These are phyloP conservation scores for Vombatus ursinus DNA, from an alignment of 2,113 vertebrate species.

Conservation along the genomic window DNA sequence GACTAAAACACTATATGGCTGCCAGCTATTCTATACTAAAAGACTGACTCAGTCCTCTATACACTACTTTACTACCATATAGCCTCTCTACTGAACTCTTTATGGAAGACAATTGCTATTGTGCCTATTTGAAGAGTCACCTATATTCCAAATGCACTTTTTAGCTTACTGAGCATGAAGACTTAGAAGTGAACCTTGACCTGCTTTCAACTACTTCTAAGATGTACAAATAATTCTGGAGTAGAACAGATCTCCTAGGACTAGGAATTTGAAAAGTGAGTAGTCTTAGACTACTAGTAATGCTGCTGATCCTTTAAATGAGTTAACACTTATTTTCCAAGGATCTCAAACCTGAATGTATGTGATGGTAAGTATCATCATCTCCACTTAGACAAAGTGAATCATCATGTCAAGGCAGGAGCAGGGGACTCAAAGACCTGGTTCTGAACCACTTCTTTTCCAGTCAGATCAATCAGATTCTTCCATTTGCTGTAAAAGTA, in stretches of 20 bases:
- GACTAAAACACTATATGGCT: neutral
- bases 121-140: neutral
- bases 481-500: neutral
- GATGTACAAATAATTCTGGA: neutral
- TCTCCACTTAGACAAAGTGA: neutral
- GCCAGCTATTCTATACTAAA: neutral
- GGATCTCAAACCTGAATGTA: neutral
- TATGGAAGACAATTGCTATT: neutral
- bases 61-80: neutral
- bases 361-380: neutral
- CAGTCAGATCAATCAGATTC: neutral
- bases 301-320: neutral
- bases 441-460: neutral
- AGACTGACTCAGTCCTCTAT: neutral
- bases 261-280: neutral
- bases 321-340: neutral
- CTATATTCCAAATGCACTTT: neutral
- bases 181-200: neutral
- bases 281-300: neutral
- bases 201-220: neutral
- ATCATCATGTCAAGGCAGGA: neutral
- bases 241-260: neutral
- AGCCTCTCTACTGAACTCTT: neutral
- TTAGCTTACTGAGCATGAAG: neutral
- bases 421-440: neutral